These are phyloP conservation scores for Myiopsitta monachus DNA, from an alignment of 2,113 vertebrate genomes.

Conservation along the genomic window DNA sequence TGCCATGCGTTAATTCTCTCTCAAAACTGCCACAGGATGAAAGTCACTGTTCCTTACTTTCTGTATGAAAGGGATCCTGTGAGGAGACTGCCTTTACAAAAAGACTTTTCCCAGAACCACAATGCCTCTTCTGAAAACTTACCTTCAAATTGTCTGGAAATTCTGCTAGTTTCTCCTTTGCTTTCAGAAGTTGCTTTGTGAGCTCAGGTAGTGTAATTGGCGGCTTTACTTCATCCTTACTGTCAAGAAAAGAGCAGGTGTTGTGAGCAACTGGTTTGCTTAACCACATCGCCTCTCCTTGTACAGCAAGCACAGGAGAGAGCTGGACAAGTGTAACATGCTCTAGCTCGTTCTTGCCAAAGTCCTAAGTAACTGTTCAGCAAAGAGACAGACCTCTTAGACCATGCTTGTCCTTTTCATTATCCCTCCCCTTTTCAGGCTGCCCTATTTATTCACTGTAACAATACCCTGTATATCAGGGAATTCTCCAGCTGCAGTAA, in stretches of 20 bases:
- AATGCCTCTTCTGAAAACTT: not conserved
- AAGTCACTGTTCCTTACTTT: not conserved
- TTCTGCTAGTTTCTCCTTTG: constrained; percentile 78
- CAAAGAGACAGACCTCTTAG: not conserved
- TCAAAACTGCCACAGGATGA: not conserved
- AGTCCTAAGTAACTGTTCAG: not conserved
- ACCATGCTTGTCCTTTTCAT: not conserved
- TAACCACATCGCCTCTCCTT: not conserved
- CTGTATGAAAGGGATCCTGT: not conserved
- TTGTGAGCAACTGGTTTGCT: not conserved
- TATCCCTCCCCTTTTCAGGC: not conserved
- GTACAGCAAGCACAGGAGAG: not conserved
- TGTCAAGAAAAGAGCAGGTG: constrained; percentile 37
- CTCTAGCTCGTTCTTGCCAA: not conserved
- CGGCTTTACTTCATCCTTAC: constrained; percentile 61
- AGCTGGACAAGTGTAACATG: accelerated
- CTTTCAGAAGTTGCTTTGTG: constrained; percentile 79
- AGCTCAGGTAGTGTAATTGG: constrained; percentile 78
- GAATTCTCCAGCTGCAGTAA: not conserved
- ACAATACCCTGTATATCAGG: not conserved
- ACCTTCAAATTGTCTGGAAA: constrained; percentile 81
- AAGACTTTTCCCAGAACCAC: not conserved
- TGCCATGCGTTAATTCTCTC: not conserved
- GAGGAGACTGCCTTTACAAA: not conserved
- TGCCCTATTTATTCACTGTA: not conserved